Conservation (phyloP, 2,888 invertebrate genomes). For the Eledona agricola region DNA sequence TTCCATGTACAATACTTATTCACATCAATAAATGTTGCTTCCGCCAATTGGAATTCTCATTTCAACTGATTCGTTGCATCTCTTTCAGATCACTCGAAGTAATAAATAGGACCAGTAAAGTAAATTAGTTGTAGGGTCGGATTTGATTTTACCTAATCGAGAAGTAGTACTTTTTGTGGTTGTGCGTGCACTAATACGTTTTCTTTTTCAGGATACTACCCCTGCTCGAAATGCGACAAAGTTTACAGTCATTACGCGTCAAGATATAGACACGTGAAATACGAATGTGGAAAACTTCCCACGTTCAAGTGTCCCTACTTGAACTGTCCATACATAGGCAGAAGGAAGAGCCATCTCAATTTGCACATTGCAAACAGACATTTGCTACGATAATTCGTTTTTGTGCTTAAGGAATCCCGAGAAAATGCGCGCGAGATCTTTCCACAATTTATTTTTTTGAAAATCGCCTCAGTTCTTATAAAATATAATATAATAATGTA, state of each 20-base stretch:
- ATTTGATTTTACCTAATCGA: no score
- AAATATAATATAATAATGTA: no score
- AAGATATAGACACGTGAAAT: conserved; percentile 69
- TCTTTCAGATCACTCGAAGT: no score
- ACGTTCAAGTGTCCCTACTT: conserved; percentile 41
- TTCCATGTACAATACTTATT: no score
- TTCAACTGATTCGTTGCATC: no score
- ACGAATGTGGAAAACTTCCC: conserved; percentile 68
- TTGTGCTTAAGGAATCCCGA: background rate
- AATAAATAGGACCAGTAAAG: no score
- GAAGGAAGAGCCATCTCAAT: conserved; percentile 36
- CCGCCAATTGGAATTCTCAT: conserved; percentile 28
- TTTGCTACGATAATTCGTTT: conserved; percentile 9
- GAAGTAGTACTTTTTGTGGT: no score
- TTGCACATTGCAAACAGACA: conserved; percentile 38
- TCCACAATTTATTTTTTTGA: no score
- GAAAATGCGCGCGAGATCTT: no score
- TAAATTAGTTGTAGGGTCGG: no score
- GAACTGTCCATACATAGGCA: conserved; percentile 37
- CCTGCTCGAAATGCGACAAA: conserved; percentile 42
- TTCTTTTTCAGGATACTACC: conserved; percentile 37
- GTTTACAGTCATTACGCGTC: conserved; percentile 43
- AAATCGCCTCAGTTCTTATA: no score
- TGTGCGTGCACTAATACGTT: conserved; percentile 4
- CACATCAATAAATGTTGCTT: no score